phyloP scores from a whole-genome alignment of 2,113 vertebrate species.

The Benitochromis conjunctus region DNA sequence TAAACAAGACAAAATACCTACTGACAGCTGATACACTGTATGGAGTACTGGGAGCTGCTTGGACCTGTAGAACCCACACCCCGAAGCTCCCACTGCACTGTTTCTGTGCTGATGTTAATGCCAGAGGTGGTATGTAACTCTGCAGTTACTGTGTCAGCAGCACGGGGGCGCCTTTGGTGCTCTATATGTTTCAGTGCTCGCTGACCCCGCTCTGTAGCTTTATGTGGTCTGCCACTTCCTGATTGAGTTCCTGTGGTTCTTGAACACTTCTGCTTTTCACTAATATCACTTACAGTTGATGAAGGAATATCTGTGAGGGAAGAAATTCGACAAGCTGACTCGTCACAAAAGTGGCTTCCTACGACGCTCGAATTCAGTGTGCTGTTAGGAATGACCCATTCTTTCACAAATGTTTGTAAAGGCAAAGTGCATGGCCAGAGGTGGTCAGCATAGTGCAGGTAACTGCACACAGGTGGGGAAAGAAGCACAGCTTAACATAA shows the following conservation, averaged over 20 bases:
- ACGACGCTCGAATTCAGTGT: fast-evolving
- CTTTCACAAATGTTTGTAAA: neutral
- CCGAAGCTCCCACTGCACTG: neutral
- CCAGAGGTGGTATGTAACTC: neutral
- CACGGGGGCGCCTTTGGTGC: neutral
- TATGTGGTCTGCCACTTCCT: neutral
- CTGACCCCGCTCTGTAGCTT: neutral
- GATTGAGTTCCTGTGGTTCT: neutral
- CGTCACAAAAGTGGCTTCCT: neutral
- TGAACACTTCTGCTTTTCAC: neutral
- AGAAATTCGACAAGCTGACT: neutral
- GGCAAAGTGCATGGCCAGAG: fast-evolving
- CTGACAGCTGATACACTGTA: fast-evolving
- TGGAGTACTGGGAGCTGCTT: neutral
- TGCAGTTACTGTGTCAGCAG: neutral
- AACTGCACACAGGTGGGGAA: neutral
- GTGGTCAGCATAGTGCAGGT: neutral
- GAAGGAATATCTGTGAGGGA: neutral
- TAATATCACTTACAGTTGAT: neutral
- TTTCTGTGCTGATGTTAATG: neutral
- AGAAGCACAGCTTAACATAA: too few relatives aligned
- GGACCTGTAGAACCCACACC: neutral
- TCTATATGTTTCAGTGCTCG: neutral
- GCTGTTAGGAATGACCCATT: fast-evolving
- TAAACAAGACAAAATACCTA: fast-evolving